Evolutionary conservation across 1,140 invertebrate species (phyloP), one percentile per base, ranked within the genome.

Genomic region (Drosophila sulfurigaster): DNA sequence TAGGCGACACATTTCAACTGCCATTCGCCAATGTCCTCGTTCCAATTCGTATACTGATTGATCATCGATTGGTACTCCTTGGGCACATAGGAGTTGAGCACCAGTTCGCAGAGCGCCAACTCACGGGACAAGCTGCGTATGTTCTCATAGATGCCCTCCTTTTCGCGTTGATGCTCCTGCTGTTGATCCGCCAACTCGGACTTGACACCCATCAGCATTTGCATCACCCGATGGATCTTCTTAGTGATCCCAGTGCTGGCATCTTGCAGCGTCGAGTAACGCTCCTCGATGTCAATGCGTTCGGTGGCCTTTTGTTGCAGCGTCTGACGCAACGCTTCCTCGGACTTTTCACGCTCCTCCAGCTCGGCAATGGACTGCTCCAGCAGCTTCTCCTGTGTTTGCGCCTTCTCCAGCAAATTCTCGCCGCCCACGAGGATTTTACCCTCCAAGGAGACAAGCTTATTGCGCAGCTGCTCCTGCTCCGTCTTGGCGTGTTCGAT

Each of bases 1-100:
- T 99, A 99, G 0, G 99, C 99, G 1, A 99, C 98, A 93, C 98
- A 99, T 92, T 97, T 97, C 8, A 99, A 94, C 92, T 99, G 98
- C 97, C 98, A 99, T 93, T 99, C 99, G 13, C 98, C 98, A 52
- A 99, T 98, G 82, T 99, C 98, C 93, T 99, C 98, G 94, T 99
- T 99, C 98, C 98, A 99, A 82, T 97, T 96, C 11, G 98, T 97
- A 92, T 98, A 97, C 80, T 96, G 95, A 86, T 99, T 97, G 69
- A 99, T 98, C 93, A 98, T 95, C 65, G 97, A 96, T 95, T 98
- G 96, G 94, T 99, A 99, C 90, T 98, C 96, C 80, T 95, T 95
- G 5, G 99, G 98, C 93, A 99, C 99, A 88, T 98, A 99, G 43
- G 95, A 96, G 91, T 99, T 96, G 5, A 96, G 93, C 64, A 97